Base-by-base conservation (phyloP, 2,888 invertebrate species). In the Anticlea derivata region DNA sequence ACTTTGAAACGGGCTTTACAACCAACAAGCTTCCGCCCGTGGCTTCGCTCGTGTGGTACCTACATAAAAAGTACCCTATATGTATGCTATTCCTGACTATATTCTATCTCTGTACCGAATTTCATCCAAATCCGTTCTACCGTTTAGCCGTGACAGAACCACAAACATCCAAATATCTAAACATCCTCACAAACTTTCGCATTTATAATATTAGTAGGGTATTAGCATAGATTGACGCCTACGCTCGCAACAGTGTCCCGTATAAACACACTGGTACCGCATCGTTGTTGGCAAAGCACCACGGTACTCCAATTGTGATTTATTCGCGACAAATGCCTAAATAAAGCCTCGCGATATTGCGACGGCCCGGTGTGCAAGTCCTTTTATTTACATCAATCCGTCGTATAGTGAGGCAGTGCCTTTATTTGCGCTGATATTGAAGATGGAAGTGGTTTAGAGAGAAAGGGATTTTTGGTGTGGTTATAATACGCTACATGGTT, bases 261-360 rank as follows among this genome's bases (percentile, higher is more conserved):
- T 31, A 10, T 10, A 13, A 2, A 22, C 8, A 27, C 47, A 55
- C 47, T 55, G 44, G 38, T 37, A 48, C 50, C 45, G 50, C 50
- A 47, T 26, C 51, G 51, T 50, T 71, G 73, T 78, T 80, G 82
- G 81, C 83, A 81, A 73, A 70, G 73, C 71, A 68, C 71, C 66
- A 73, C 75, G 78, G 78, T 78, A 76, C 81, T 80, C 80, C 78
- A 83, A 86, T 86, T 85, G 83, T 86, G 86, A 86, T 86, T 86
- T 86, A 86, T 85, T 79, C 68, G 70, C 76, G 75, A 83, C 84
- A 84, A 86, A 86, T 79, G 83, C 80, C 76, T 77, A 84, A 84
- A 86, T 84, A 85, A 85, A 78, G 70, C 71, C 74, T 61, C 65
- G 60, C 73, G 74, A 75, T 79, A 58, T 58, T 58, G 60, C 54